Evolutionary conservation across 2,113 vertebrate genomes (phyloP).

Genomic region (Microcebus tavaratra): DNA sequence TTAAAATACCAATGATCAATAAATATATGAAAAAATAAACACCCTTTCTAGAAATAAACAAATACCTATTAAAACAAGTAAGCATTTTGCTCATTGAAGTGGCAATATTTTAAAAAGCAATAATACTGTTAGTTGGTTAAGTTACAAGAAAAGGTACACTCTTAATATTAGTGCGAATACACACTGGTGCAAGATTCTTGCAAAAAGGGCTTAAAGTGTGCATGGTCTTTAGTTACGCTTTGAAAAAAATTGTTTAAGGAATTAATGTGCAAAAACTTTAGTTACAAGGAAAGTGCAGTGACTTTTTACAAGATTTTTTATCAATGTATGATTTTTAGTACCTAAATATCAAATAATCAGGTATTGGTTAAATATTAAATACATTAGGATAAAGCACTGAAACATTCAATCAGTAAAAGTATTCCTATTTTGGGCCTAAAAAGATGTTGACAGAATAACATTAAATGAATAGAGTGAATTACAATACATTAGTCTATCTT

Average conservation of each 20-base stretch:
- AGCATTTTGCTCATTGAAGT: neutral
- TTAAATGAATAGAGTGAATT: neutral
- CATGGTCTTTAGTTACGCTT: neutral
- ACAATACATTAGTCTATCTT: neutral
- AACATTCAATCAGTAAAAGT: neutral
- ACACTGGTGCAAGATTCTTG: neutral
- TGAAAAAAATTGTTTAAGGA: neutral
- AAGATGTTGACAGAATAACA: neutral
- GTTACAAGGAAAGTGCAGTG: neutral
- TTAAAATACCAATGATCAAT: neutral
- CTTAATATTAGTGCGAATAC: neutral
- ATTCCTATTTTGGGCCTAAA: neutral
- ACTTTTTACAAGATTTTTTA: constrained; percentile 17
- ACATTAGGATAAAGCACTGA: neutral
- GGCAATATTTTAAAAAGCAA: neutral
- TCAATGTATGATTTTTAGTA: neutral
- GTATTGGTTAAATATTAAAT: neutral
- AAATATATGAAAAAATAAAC: neutral
- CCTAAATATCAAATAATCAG: neutral
- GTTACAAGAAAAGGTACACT: neutral
- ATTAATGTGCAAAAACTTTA: neutral
- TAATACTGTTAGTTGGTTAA: neutral
- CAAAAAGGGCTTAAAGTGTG: neutral
- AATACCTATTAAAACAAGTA: neutral
- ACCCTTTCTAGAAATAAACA: neutral